Evolutionary conservation across 2,797 vertebrate species (phyloP), one percentile per base, ranked within the genome.

Genomic region (Crypturellus tataupa): DNA sequence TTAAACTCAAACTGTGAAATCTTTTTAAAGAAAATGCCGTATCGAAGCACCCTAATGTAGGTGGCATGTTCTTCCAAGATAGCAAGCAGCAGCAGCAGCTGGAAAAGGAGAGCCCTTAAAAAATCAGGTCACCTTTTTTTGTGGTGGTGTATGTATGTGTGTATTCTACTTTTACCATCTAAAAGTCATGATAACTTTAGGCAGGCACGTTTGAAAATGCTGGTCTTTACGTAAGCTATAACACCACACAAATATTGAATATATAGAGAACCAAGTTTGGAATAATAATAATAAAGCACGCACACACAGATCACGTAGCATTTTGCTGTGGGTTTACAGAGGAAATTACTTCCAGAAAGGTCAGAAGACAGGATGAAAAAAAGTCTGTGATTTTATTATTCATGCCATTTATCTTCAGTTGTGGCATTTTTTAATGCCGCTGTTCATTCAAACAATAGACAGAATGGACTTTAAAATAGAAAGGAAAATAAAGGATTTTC

Each of bases 311-410:
- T 65, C 67, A 80, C 77, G 76, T 6, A 63, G 68, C 37, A 70
- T 62, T 94, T 85, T 79, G 55, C 68, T 49, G 7, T 68, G 84
- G 47, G 55, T 85, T 94, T 97, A 86, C 78, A 80, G 33, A 68
- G 39, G 79, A 92, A 91, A 87, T 92, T 84, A 40, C n/a, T 94
- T 96, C 69, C 73, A 59, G 80, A 90, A 95, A 94, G 56, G 59
- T 91, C 64, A 96, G 70, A 80, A 89, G n/a, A 73, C 3, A 76
- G 73, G 80, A 89, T 86, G 73, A 42, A 69, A 85, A 87, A 70
- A 62, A 59, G 56, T n/a, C 35, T n/a, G 14, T 80, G 62, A 67
- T 86, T 94, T 91, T 90, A 72, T 89, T 95, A 90, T 94, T 94
- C 77, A 88, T 37, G 31, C 65, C 77, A 33, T 78, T 68, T 64